phyloP scores from a whole-genome alignment of 2,888 invertebrate species.

The Cataglyphis livida region DNA sequence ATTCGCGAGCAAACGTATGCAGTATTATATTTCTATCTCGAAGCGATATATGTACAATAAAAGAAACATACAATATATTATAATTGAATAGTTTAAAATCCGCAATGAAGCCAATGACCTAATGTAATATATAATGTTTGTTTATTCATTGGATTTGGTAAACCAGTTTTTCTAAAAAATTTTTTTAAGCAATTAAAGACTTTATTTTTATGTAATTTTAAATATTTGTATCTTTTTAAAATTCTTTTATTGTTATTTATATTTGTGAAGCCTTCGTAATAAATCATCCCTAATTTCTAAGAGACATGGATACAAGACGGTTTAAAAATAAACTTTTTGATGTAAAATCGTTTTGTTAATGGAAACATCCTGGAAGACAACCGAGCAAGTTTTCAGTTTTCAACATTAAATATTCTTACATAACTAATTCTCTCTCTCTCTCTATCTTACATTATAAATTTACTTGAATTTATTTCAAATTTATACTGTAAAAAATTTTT shows the following conservation, averaged over 20 bases:
- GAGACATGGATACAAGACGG: not conserved
- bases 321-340: not conserved
- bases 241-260: not conserved
- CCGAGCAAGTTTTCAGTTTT: not conserved
- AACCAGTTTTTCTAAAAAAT: not conserved
- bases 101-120: not conserved
- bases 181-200: not conserved
- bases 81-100: not conserved
- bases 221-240: not conserved
- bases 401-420: not conserved
- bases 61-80: not conserved
- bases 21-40: slow-evolving; percentile 36
- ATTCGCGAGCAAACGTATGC: slow-evolving; percentile 21
- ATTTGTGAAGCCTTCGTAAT: not conserved
- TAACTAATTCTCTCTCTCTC: not conserved
- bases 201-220: not conserved
- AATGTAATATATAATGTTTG: too few relatives aligned
- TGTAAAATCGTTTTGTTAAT: slow-evolving; percentile 5
- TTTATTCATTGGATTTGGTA: not conserved
- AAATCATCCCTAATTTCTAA: not conserved
- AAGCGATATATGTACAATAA: not conserved
- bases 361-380: not conserved
- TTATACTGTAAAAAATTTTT: not conserved
- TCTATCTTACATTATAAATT: too few relatives aligned
- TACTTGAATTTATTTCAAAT: not conserved